Evolutionary conservation across 1,140 invertebrate genomes (phyloP).

Genomic region (Philopotamus ludificatus): DNA sequence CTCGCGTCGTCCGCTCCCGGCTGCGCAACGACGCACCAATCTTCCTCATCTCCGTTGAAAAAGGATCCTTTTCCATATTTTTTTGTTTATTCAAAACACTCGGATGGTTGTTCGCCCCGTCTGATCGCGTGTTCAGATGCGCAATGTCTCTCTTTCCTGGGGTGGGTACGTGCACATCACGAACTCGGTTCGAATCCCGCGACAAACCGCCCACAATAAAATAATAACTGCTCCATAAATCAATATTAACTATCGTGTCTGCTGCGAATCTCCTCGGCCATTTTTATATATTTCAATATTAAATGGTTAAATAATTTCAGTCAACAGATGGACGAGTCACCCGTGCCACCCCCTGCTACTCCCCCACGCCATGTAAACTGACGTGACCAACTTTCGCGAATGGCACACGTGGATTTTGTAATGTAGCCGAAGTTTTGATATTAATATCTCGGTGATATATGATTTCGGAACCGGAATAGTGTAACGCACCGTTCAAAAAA

Average conservation of each 20-base stretch:
- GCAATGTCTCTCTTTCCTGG: slow-evolving; percentile 17
- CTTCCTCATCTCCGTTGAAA: neutral
- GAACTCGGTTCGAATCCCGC: slow-evolving; percentile 19
- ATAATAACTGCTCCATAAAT: slow-evolving; percentile 26
- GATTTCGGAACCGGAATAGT: no score
- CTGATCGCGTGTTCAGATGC: slow-evolving; percentile 15
- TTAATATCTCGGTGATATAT: no score
- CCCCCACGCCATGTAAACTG: no score
- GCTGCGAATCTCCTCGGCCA: slow-evolving; percentile 2
- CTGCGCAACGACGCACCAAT: no score
- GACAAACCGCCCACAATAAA: slow-evolving; percentile 22
- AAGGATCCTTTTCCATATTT: no score
- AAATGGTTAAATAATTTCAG: slow-evolving; percentile 8
- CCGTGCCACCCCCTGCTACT: no score
- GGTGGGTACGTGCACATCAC: neutral
- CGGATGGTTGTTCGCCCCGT: neutral
- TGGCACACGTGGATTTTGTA: no score
- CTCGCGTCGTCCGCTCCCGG: no score
- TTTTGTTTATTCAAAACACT: neutral
- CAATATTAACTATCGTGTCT: slow-evolving; percentile 25
- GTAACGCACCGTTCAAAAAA: no score
- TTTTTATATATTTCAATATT: neutral
- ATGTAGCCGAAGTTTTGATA: no score
- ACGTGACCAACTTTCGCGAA: no score
- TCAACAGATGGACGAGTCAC: neutral